Evolutionary conservation across 1,140 invertebrate genomes (phyloP).

Genomic region (Cardiocondyla obscurior): DNA sequence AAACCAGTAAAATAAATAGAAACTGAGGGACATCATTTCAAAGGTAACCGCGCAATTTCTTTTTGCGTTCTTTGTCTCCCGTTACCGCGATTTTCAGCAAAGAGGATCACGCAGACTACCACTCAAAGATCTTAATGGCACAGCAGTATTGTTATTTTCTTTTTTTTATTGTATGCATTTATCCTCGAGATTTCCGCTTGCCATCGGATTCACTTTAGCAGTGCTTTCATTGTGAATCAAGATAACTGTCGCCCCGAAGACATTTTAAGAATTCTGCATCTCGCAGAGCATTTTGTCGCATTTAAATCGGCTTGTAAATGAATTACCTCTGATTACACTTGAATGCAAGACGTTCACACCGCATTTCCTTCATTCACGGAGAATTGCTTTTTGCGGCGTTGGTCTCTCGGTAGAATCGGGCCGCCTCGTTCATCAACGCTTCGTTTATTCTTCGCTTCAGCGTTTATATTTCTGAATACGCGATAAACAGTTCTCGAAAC

Average conservation of each 20-base stretch:
- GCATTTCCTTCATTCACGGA: background rate
- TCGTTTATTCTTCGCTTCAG: background rate
- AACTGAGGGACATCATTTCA: background rate
- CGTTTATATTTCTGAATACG: background rate
- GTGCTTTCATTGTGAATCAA: slow-evolving; percentile 8
- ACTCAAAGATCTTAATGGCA: slow-evolving; percentile 17
- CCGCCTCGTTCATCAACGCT: background rate
- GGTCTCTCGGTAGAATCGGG: background rate
- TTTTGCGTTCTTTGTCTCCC: slow-evolving; percentile 13
- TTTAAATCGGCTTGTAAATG: slow-evolving; percentile 41
- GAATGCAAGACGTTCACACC: background rate
- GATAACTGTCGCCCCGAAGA: slow-evolving; percentile 5
- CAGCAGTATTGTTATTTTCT: background rate
- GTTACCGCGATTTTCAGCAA: slow-evolving; percentile 31
- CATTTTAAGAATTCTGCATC: slow-evolving; percentile 17
- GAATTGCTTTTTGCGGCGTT: background rate
- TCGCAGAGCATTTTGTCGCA: slow-evolving; percentile 8
- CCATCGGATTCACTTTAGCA: slow-evolving; percentile 8
- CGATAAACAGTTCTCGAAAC: background rate
- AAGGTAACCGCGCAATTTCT: slow-evolving; percentile 27
- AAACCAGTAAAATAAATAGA: slow-evolving; percentile 10
- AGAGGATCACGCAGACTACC: slow-evolving; percentile 20
- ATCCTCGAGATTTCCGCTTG: slow-evolving; percentile 22
- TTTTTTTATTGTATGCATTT: slow-evolving; percentile 20
- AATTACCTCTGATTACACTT: slow-evolving; percentile 18